Conservation (phyloP, 2,797 vertebrate species). For the Chaetophractus vellerosus region DNA sequence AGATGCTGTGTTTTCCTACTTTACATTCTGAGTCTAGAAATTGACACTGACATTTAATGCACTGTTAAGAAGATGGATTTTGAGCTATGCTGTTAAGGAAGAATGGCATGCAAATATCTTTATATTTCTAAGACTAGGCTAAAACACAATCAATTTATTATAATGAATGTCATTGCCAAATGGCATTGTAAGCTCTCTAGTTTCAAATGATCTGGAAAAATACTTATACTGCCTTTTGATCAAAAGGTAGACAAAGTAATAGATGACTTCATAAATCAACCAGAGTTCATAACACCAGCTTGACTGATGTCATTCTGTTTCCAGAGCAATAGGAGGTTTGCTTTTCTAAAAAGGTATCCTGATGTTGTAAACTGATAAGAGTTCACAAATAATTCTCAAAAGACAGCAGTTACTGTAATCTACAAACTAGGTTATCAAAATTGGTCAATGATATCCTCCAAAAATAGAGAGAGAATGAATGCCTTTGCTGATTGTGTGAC, state of each 20-base stretch:
- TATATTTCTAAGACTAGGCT: constrained; percentile 68
- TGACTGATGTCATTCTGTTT: constrained; percentile 67
- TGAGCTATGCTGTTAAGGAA: constrained; percentile 62
- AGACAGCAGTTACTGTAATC: constrained; percentile 71
- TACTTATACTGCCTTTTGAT: constrained; percentile 56
- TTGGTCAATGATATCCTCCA: constrained; percentile 74
- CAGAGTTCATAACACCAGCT: constrained; percentile 54
- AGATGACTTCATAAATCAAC: constrained; percentile 68
- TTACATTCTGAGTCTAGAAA: constrained; percentile 62
- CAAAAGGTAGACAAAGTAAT: constrained; percentile 68
- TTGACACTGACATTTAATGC: constrained; percentile 69
- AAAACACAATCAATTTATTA: constrained; percentile 71
- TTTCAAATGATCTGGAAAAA: constrained; percentile 73
- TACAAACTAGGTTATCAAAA: constrained; percentile 77
- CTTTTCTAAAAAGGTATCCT: constrained; percentile 73
- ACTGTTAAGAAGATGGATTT: constrained; percentile 71
- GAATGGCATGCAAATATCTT: constrained; percentile 71
- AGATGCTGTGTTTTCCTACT: constrained; percentile 8
- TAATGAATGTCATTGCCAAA: constrained; percentile 62
- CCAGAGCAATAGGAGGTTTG: constrained; percentile 49
- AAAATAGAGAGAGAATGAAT: constrained; percentile 60
- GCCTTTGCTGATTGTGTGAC: constrained; percentile 56
- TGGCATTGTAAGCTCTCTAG: constrained; percentile 47
- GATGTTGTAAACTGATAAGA: constrained; percentile 49
- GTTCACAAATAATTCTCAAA: constrained; percentile 74